These are phyloP conservation scores for Prionailurus bengalensis DNA, from an alignment of 2,113 vertebrate species.

Conservation along the genomic window DNA sequence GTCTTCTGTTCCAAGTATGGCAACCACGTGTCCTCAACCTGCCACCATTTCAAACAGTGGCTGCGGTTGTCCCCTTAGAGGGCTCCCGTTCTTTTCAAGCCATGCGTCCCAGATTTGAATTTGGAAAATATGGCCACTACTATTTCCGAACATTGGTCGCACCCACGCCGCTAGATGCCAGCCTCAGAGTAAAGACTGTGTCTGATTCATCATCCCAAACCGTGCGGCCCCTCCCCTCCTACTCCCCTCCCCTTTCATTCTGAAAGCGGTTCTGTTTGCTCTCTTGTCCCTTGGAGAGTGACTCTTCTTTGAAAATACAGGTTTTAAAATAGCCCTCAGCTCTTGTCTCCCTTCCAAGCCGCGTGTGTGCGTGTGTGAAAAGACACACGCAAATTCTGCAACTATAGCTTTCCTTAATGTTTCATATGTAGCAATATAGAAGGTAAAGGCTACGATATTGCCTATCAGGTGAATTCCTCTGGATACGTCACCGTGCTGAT, in stretches of 20 bases:
- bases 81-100: not conserved
- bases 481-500: not conserved
- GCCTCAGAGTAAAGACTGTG: not conserved
- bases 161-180: not conserved
- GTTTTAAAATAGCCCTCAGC: slow-evolving; percentile 40
- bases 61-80: not conserved
- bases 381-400: not conserved
- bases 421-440: not conserved
- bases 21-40: not conserved
- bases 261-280: slow-evolving; percentile 5
- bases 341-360: not conserved
- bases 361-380: not conserved
- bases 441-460: not conserved
- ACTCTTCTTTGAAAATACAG: slow-evolving; percentile 51
- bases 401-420: slow-evolving; percentile 6
- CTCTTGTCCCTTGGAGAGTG: not conserved
- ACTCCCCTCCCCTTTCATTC: not conserved
- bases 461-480: not conserved
- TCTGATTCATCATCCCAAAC: not conserved
- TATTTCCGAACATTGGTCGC: not conserved
- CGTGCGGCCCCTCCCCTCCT: not conserved
- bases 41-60: not conserved
- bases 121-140: not conserved
- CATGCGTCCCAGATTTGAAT: not conserved
- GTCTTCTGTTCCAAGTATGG: not conserved